Percentiles rank a stretch among this genome's conserved stretches.
These are phyloP conservation scores for Rhopalosiphum nymphaeae DNA, from an alignment of 2,888 invertebrate species.

Conservation along the genomic window DNA sequence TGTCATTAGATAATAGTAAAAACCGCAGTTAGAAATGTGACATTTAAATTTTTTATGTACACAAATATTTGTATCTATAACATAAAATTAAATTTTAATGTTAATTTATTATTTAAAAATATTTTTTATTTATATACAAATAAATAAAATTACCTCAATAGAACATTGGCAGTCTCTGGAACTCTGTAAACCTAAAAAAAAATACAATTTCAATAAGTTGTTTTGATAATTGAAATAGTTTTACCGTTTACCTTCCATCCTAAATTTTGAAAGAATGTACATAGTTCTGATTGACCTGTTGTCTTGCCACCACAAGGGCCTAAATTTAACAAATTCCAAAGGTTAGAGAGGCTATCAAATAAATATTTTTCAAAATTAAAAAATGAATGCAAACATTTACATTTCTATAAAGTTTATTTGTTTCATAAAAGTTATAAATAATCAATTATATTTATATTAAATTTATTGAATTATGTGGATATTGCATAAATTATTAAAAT, in stretches of 20 bases:
- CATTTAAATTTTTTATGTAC: neutral
- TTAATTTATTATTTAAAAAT: neutral
- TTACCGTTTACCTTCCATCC: constrained; percentile 89
- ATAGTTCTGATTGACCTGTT: constrained; percentile 93
- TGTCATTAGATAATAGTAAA: neutral
- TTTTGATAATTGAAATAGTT: neutral
- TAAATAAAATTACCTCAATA: constrained; percentile 76
- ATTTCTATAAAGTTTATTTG: neutral
- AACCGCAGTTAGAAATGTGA: neutral
- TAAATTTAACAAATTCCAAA: constrained; percentile 43
- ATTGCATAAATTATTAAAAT: too few species aligned
- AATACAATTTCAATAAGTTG: neutral
- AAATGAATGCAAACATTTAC: neutral
- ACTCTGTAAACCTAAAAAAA: constrained; percentile 86
- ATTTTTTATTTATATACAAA: neutral
- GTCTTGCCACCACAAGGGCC: constrained; percentile 99
- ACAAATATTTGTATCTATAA: neutral
- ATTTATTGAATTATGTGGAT: too few species aligned
- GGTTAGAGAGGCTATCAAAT: neutral
- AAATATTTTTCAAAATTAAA: neutral
- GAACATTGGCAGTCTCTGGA: constrained; percentile 98
- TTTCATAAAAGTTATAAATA: neutral
- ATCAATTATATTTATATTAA: neutral
- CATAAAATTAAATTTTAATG: neutral
- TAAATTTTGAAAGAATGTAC: constrained; percentile 98